These are phyloP conservation scores for Ypsolopha sequella DNA, from an alignment of 2,888 invertebrate genomes.

Conservation along the genomic window DNA sequence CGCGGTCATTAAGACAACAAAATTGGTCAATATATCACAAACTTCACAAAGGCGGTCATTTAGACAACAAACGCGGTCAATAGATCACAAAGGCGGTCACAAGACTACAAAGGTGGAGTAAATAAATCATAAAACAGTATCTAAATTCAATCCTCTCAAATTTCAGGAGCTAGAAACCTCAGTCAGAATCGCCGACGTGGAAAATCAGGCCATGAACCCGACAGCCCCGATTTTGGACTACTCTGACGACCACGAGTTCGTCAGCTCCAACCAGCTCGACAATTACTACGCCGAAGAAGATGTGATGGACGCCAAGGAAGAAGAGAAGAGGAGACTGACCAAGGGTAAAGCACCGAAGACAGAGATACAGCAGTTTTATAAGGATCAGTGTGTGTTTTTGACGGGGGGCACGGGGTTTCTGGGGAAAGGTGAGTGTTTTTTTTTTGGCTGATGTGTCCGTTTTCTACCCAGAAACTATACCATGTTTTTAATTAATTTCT, in stretches of 20 bases:
- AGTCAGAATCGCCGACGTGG: slow-evolving; percentile 38
- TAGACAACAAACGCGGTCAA: too few relatives aligned
- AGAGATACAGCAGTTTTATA: slow-evolving; percentile 49
- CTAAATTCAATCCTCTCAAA: neutral
- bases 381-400: slow-evolving; percentile 56
- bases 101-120: too few relatives aligned
- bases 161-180: slow-evolving; percentile 49
- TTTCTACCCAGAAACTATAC: too few relatives aligned
- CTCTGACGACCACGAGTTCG: slow-evolving; percentile 67
- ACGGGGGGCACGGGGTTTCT: slow-evolving; percentile 62
- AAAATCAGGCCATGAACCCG: slow-evolving; percentile 54
- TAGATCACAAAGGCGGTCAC: too few relatives aligned
- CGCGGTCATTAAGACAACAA: too few relatives aligned
- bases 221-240: slow-evolving; percentile 53
- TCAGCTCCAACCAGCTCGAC: slow-evolving; percentile 53
- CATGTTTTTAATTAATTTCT: neutral
- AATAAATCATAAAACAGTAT: too few relatives aligned
- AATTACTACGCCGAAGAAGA: slow-evolving; percentile 62
- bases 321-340: slow-evolving; percentile 49
- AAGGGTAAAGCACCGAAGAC: slow-evolving; percentile 53
- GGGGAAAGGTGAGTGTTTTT: slow-evolving; percentile 53
- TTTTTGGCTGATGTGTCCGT: neutral
- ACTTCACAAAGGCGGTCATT: too few relatives aligned
- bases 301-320: slow-evolving; percentile 50
- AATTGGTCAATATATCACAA: too few relatives aligned